phyloP scores from a whole-genome alignment of 1,140 invertebrate species.

The Bombus superbus region DNA sequence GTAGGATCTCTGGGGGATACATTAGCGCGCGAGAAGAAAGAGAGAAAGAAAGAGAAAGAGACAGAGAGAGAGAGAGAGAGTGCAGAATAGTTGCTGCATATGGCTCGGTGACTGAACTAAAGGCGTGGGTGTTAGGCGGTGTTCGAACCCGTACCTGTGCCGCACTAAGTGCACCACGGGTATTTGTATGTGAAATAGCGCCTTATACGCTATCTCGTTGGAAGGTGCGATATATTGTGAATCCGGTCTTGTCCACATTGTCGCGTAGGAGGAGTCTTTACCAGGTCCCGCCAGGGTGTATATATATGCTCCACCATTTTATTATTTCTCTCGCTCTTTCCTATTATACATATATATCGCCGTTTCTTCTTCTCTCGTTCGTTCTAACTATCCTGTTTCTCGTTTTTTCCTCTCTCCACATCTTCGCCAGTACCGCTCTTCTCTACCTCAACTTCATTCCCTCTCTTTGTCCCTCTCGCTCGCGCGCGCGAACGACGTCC shows the following conservation, averaged over 20 bases:
- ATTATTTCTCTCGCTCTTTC: conserved; percentile 31
- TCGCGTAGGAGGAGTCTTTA: conserved; percentile 70
- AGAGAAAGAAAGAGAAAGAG: neutral
- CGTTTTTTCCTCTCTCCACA: neutral
- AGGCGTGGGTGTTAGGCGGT: conserved; percentile 66
- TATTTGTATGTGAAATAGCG: conserved; percentile 67
- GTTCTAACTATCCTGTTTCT: neutral
- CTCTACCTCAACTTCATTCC: neutral
- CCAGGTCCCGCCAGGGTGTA: conserved; percentile 52
- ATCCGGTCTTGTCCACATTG: conserved; percentile 60
- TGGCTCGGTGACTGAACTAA: conserved; percentile 55
- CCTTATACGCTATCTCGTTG: conserved; percentile 64
- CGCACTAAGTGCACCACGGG: conserved; percentile 53
- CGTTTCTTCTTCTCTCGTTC: neutral
- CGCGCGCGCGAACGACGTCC: no score
- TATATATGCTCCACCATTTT: conserved; percentile 52
- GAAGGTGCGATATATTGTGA: conserved; percentile 62
- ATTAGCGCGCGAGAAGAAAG: neutral
- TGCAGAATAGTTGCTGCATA: conserved; percentile 64
- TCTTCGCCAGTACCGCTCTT: neutral
- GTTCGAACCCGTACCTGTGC: conserved; percentile 53
- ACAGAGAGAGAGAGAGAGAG: neutral
- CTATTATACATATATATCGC: neutral
- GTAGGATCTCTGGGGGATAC: conserved; percentile 4
- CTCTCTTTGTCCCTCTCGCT: neutral